These are phyloP conservation scores for Pherbina coryleti DNA, from an alignment of 2,888 invertebrate species.

Conservation along the genomic window DNA sequence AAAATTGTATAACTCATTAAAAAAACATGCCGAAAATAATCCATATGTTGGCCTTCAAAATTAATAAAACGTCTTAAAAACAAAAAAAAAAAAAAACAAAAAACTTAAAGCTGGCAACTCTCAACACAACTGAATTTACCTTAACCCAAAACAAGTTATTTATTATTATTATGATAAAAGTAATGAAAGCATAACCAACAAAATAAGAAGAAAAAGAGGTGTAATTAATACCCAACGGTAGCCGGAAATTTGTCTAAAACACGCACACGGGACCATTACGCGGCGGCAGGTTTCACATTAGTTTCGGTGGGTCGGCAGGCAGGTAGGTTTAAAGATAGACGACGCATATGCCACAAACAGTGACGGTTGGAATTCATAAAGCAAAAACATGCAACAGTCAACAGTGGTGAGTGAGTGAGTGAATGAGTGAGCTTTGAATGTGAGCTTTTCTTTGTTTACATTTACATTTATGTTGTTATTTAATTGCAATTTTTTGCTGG, in stretches of 20 bases:
- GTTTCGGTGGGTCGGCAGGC: too few relatives aligned
- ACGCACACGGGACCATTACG: neutral
- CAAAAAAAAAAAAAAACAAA: too few relatives aligned
- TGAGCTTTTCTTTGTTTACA: neutral
- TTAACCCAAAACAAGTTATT: too few relatives aligned
- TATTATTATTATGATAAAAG: too few relatives aligned
- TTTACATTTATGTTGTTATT: neutral
- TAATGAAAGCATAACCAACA: neutral
- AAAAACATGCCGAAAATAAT: too few relatives aligned
- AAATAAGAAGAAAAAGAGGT: neutral
- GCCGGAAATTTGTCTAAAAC: slow-evolving; percentile 15
- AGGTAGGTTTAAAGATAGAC: too few relatives aligned
- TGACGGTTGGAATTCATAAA: neutral
- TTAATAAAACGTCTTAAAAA: too few relatives aligned
- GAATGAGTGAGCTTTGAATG: neutral
- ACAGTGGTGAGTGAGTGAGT: too few relatives aligned
- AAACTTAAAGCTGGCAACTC: too few relatives aligned
- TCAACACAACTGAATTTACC: too few relatives aligned
- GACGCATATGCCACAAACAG: neutral
- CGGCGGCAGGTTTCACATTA: neutral
- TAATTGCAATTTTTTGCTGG: neutral
- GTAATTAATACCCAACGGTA: slow-evolving; percentile 18
- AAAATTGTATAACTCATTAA: too few relatives aligned
- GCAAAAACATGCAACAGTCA: neutral
- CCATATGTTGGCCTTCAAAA: too few relatives aligned